Evolutionary conservation across 2,797 vertebrate genomes (phyloP).

Genomic region (Peromyscus melanophrys): DNA sequence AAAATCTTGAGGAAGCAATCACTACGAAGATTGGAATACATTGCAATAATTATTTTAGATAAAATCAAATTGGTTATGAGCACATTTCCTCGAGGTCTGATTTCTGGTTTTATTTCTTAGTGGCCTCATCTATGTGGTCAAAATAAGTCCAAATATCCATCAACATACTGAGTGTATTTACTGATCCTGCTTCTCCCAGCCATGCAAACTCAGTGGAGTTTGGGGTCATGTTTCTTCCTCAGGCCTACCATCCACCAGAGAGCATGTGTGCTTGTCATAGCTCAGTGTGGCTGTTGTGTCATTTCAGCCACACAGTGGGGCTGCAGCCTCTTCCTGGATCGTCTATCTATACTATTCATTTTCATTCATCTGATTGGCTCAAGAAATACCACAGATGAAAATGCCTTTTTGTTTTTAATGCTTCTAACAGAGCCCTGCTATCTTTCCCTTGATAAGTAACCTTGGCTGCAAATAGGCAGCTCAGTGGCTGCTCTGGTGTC

Average conservation of each 20-base stretch:
- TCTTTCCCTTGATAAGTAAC: background rate
- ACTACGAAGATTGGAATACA: background rate
- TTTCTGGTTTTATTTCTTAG: slow-evolving; percentile 57
- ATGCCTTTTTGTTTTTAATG: background rate
- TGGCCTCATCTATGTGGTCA: slow-evolving; percentile 5
- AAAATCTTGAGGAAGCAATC: background rate
- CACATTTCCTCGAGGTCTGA: background rate
- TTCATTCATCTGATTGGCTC: slow-evolving; percentile 17
- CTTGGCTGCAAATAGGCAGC: background rate
- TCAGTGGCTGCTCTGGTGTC: background rate
- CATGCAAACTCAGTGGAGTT: background rate
- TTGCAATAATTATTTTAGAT: slow-evolving; percentile 49
- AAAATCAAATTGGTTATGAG: slow-evolving; percentile 55
- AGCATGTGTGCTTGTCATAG: background rate
- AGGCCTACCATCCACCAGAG: background rate
- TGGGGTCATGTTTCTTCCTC: background rate
- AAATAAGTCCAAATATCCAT: slow-evolving; percentile 27
- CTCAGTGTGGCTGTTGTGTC: background rate
- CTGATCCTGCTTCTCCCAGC: background rate
- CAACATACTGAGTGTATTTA: background rate
- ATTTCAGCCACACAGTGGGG: background rate
- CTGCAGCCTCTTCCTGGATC: background rate
- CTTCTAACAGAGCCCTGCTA: background rate
- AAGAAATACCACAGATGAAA: background rate
- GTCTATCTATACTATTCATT: background rate